Evolutionary conservation across 2,113 vertebrate species (phyloP).

Genomic region (Macroglossus sobrinus): DNA sequence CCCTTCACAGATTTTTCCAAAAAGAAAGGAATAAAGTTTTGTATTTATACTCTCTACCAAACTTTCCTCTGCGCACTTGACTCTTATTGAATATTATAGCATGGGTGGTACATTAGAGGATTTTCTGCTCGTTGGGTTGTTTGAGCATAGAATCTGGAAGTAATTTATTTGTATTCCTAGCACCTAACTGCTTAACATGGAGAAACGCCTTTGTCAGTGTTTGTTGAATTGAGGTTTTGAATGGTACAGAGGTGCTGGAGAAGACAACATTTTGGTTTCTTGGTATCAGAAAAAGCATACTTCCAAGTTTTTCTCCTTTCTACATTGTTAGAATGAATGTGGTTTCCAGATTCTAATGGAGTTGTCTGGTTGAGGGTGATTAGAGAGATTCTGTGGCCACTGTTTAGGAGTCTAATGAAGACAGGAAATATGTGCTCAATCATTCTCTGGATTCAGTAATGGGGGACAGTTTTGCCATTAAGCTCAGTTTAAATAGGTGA

Average conservation of each 20-base stretch:
- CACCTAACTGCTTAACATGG: not conserved
- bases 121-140: not conserved
- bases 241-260: not conserved
- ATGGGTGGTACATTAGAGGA: not conserved
- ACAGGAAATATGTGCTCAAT: not conserved
- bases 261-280: constrained; percentile 1
- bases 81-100: not conserved
- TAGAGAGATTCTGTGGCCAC: not conserved
- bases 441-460: not conserved
- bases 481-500: not conserved
- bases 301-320: not conserved
- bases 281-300: not conserved
- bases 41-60: not conserved
- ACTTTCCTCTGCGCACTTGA: not conserved
- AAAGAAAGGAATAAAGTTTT: not conserved
- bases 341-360: not conserved
- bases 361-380: not conserved
- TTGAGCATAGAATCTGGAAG: not conserved
- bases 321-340: not conserved
- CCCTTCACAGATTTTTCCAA: not conserved
- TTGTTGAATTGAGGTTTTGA: not conserved
- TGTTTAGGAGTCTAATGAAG: not conserved
- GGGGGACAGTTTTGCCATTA: not conserved
- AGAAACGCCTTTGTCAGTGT: not conserved
- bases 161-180: not conserved